Evolutionary conservation across 2,113 vertebrate genomes (phyloP).

Genomic region (Leptosomus discolor): DNA sequence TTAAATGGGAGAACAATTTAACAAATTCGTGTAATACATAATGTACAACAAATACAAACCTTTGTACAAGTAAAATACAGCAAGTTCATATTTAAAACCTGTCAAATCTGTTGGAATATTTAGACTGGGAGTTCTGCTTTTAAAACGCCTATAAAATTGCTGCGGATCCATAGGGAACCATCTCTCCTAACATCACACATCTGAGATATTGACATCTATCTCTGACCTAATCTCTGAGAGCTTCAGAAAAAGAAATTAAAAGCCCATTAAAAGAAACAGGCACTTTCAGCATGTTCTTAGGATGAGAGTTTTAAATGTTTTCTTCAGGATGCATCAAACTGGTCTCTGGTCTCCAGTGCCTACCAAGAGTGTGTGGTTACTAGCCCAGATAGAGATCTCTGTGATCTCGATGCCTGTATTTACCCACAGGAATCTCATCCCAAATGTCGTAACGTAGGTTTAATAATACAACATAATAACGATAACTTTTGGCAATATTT

Average conservation of each 20-base stretch:
- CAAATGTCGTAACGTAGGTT: not conserved
- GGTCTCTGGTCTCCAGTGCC: not conserved
- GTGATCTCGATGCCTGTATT: not conserved
- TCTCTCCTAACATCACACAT: not conserved
- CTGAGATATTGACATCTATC: not conserved
- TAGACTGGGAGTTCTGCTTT: not conserved
- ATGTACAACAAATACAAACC: not conserved
- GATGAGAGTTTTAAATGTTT: not conserved
- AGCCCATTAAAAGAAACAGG: not conserved
- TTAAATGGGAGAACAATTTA: not conserved
- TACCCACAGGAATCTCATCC: not conserved
- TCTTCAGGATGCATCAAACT: not conserved
- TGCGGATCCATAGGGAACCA: not conserved
- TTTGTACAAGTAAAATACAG: not conserved
- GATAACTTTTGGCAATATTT: not conserved
- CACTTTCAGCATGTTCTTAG: not conserved
- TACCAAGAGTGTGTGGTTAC: not conserved
- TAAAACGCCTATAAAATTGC: not conserved
- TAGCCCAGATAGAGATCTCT: not conserved
- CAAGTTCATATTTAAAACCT: not conserved
- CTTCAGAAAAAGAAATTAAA: not conserved
- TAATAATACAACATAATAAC: not conserved
- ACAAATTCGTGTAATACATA: not conserved
- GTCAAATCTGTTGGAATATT: not conserved
- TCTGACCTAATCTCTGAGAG: not conserved